Conservation (phyloP, 2,113 vertebrate genomes). For the Crotalus viridis region DNA sequence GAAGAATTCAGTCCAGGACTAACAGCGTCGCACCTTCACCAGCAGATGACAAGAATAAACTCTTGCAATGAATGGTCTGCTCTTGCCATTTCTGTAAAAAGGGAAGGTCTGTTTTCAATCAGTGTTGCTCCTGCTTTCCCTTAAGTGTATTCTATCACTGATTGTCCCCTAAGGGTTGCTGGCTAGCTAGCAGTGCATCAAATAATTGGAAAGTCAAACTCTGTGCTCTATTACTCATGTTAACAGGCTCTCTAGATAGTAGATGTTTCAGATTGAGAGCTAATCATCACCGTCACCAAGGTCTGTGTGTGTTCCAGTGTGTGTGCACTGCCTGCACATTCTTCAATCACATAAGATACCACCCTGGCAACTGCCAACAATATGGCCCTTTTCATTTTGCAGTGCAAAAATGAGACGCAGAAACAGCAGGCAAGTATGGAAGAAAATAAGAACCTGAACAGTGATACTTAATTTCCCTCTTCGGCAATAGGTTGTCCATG, state of each 20-base stretch:
- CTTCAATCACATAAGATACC: background rate
- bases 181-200: conserved; percentile 37
- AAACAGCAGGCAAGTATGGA: background rate
- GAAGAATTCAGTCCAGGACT: conserved; percentile 5
- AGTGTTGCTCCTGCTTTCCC: conserved; percentile 56
- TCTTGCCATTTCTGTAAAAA: conserved; percentile 54
- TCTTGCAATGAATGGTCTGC: conserved; percentile 46
- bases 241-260: conserved; percentile 33
- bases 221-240: conserved; percentile 46
- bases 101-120: conserved; percentile 59
- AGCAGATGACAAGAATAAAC: conserved; percentile 28
- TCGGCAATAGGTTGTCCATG: background rate
- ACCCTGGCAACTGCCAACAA: conserved; percentile 12
- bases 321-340: background rate
- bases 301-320: background rate
- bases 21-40: background rate
- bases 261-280: conserved; percentile 12
- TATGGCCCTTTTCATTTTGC: background rate
- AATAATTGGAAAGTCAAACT: conserved; percentile 29
- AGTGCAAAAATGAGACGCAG: background rate
- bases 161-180: conserved; percentile 29
- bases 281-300: background rate
- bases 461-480: background rate
- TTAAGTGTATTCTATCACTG: conserved; percentile 29
- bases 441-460: background rate